Evolutionary conservation across 2,113 vertebrate genomes (phyloP).

Genomic region (Cyphomyrus discorhynchus): DNA sequence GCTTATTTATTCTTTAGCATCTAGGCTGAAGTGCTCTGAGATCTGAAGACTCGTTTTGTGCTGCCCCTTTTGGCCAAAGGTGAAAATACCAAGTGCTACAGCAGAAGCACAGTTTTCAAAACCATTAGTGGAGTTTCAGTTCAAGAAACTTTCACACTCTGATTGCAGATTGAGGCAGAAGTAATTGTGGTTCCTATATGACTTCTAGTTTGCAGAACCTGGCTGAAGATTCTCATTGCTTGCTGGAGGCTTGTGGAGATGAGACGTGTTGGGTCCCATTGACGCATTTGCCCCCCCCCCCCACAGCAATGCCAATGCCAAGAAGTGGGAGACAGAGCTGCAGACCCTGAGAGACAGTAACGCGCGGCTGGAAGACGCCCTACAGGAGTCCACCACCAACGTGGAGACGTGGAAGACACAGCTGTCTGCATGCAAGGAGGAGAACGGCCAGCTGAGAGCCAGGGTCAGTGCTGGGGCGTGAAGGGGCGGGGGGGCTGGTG

Average conservation of each 20-base stretch:
- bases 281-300: neutral
- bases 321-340: slow-evolving; percentile 91
- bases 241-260: neutral
- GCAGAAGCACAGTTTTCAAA: neutral
- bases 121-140: neutral
- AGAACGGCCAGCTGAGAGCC: slow-evolving; percentile 76
- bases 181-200: neutral
- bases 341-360: slow-evolving; percentile 88
- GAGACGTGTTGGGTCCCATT: neutral
- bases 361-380: slow-evolving; percentile 68
- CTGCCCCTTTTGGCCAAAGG: neutral
- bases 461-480: slow-evolving; percentile 62
- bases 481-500: neutral
- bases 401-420: slow-evolving; percentile 91
- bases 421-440: slow-evolving; percentile 76
- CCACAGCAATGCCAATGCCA: slow-evolving; percentile 75
- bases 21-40: neutral
- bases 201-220: neutral
- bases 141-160: neutral
- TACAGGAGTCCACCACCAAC: slow-evolving; percentile 82
- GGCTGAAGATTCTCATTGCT: neutral
- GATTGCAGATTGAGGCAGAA: neutral
- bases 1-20: neutral
- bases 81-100: neutral
- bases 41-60: neutral